A percentile compares a stretch with the other conserved stretches of the same genome.
Evolutionary conservation across 2,113 vertebrate genomes (phyloP).

Genomic region (Chloropsis cyanopogon): DNA sequence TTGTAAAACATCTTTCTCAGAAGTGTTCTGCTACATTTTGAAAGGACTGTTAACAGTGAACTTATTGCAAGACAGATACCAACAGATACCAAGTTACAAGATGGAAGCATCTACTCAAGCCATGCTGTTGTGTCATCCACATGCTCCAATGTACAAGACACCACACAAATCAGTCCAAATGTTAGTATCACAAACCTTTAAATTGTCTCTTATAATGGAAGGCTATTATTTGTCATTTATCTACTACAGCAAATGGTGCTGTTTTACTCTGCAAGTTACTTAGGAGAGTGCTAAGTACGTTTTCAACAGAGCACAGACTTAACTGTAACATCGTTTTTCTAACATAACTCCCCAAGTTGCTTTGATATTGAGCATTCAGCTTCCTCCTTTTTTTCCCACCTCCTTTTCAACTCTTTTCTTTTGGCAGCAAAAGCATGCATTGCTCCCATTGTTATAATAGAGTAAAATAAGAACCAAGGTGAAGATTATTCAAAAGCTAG

Average conservation of each 20-base stretch:
- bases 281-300: background rate
- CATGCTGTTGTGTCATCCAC: conserved; percentile 21
- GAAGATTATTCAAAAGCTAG: background rate
- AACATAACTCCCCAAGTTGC: background rate
- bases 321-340: background rate
- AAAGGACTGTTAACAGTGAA: background rate
- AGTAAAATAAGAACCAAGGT: background rate
- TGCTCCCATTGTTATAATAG: background rate
- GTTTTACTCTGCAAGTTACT: background rate
- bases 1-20: background rate
- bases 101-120: conserved; percentile 7
- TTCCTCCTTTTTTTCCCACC: background rate
- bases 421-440: background rate
- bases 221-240: background rate
- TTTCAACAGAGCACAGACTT: background rate
- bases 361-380: background rate
- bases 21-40: background rate
- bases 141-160: background rate
- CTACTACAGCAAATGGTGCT: background rate
- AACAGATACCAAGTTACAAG: background rate
- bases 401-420: background rate
- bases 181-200: conserved; percentile 6
- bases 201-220: background rate
- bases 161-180: background rate
- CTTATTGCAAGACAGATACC: background rate